Conservation (phyloP, 1,140 invertebrate genomes). For the Galendromus occidentalis region DNA sequence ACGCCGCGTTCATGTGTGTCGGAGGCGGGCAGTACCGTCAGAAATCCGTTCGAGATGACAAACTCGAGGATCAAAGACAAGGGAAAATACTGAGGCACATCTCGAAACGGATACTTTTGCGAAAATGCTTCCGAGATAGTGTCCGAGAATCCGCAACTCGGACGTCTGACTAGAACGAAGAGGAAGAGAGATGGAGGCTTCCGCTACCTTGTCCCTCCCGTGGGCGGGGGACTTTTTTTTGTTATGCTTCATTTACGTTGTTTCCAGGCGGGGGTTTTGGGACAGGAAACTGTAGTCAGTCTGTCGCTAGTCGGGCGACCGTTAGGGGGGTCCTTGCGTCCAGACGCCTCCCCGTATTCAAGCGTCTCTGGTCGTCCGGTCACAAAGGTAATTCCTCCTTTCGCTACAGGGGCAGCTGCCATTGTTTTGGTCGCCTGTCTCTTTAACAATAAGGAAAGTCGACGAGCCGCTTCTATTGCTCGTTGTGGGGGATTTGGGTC, state of each 20-base stretch:
- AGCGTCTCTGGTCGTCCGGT: neutral
- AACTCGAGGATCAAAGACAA: neutral
- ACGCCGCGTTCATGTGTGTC: too few species aligned
- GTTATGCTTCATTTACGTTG: neutral
- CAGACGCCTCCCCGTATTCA: constrained; percentile 1
- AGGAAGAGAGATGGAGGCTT: neutral
- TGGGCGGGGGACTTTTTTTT: neutral
- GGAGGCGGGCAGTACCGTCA: neutral
- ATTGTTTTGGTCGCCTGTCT: neutral
- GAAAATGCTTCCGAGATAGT: too few species aligned
- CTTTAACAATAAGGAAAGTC: neutral
- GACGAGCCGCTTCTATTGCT: neutral
- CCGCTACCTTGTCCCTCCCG: neutral
- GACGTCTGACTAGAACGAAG: neutral
- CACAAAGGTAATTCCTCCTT: neutral
- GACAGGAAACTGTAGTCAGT: neutral
- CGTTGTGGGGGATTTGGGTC: neutral
- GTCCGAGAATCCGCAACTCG: too few species aligned
- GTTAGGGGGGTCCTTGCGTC: neutral
- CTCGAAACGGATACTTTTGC: neutral
- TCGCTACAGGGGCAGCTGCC: neutral
- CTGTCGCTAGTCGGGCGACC: neutral
- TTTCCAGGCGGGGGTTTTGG: neutral
- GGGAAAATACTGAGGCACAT: neutral
- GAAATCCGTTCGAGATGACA: neutral